Evolutionary conservation across 2,888 invertebrate genomes (phyloP).

Genomic region (Lithophane ornitopus): DNA sequence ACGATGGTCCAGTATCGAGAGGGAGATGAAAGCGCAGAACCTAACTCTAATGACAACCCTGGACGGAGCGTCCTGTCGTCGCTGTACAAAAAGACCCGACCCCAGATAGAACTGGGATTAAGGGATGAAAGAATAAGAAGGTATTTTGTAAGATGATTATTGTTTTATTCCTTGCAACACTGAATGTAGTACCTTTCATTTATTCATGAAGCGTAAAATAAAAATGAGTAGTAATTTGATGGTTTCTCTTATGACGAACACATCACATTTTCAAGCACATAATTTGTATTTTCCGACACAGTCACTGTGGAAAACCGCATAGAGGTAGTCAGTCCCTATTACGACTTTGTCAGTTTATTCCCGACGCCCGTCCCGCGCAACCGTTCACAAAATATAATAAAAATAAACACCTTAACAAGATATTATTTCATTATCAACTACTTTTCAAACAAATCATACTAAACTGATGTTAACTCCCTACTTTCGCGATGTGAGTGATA

Average conservation of each 20-base stretch:
- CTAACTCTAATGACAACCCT: no score
- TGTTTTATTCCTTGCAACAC: not conserved
- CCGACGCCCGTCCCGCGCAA: slow-evolving; percentile 8
- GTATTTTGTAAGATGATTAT: not conserved
- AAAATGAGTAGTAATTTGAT: not conserved
- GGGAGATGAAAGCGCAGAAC: no score
- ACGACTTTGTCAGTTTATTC: slow-evolving; percentile 40
- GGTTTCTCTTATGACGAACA: slow-evolving; percentile 1
- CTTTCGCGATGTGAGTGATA: slow-evolving; percentile 54
- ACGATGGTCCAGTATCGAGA: no score
- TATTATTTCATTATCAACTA: not conserved
- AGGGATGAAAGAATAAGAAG: no score
- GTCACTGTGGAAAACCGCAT: slow-evolving; percentile 55
- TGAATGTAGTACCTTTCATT: not conserved
- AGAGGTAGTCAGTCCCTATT: slow-evolving; percentile 4
- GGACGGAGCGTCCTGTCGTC: no score
- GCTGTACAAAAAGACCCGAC: no score
- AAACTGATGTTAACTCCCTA: slow-evolving; percentile 22
- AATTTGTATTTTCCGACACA: slow-evolving; percentile 54
- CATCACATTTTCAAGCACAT: not conserved
- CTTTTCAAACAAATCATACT: slow-evolving; percentile 20
- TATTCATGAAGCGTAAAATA: not conserved
- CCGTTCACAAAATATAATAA: slow-evolving; percentile 15
- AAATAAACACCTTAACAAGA: not conserved
- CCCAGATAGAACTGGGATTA: no score